Conservation (phyloP, 2,797 vertebrate genomes). For the Adrianichthys oophorus region DNA sequence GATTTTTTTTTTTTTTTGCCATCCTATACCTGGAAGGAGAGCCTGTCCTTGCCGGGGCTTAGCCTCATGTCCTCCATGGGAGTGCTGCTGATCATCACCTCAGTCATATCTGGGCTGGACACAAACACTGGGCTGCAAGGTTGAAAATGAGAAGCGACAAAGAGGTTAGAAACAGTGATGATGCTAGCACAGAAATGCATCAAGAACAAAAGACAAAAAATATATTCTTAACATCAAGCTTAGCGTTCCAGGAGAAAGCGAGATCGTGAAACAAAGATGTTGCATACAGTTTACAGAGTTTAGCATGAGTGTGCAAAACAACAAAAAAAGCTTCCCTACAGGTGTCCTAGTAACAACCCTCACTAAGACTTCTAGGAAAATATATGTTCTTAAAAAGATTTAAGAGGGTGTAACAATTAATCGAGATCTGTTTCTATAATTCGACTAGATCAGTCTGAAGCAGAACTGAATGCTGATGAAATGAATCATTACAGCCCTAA, state of each 20-base stretch:
- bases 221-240: too few species aligned
- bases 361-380: neutral
- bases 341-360: too few species aligned
- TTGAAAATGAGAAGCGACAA: constrained; percentile 22
- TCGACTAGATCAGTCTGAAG: too few species aligned
- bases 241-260: too few species aligned
- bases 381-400: neutral
- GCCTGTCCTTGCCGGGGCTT: constrained; percentile 91
- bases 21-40: constrained; percentile 89
- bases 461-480: too few species aligned
- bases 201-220: neutral
- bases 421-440: too few species aligned
- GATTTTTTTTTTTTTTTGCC: too few species aligned
- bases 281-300: too few species aligned
- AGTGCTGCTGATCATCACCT: constrained; percentile 93
- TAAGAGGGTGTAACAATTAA: too few species aligned
- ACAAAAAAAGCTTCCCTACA: too few species aligned
- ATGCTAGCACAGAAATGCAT: neutral
- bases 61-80: constrained; percentile 95
- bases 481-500: neutral
- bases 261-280: too few species aligned
- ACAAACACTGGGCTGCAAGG: constrained; percentile 86
- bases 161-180: constrained; percentile 7
- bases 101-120: constrained; percentile 91
- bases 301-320: too few species aligned